Conservation (phyloP, 2,797 vertebrate species). For the Apogon hyalosoma region DNA sequence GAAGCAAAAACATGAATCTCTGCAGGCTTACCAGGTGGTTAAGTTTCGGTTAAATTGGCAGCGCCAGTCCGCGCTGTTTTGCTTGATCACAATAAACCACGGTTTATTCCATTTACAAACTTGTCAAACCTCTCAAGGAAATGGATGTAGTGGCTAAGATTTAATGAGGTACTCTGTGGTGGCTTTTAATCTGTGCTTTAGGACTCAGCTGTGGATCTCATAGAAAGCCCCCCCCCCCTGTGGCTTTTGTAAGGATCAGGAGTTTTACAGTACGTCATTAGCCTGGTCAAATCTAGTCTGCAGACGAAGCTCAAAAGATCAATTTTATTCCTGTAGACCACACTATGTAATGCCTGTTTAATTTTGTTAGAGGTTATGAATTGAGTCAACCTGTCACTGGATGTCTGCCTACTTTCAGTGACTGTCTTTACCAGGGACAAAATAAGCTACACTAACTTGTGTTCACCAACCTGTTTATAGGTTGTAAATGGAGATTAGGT, state of each 20-base stretch:
- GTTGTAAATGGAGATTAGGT: conserved; percentile 22
- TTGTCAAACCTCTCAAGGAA: conserved; percentile 33
- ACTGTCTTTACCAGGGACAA: conserved; percentile 32
- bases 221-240: neutral
- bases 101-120: conserved; percentile 42
- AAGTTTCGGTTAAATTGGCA: conserved; percentile 35
- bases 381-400: conserved; percentile 12
- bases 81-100: conserved; percentile 33
- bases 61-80: conserved; percentile 35
- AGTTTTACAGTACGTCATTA: conserved; percentile 36
- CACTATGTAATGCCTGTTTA: conserved; percentile 34
- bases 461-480: conserved; percentile 44
- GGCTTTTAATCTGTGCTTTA: conserved; percentile 34
- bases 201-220: conserved; percentile 30
- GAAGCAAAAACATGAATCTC: conserved; percentile 35
- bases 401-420: conserved; percentile 27
- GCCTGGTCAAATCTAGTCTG: conserved; percentile 6
- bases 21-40: conserved; percentile 41
- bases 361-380: conserved; percentile 30
- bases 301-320: conserved; percentile 33
- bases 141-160: conserved; percentile 32
- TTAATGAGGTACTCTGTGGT: conserved; percentile 13
- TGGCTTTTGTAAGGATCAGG: conserved; percentile 18
- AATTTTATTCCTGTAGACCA: conserved; percentile 28
- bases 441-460: conserved; percentile 21